Conservation (phyloP, 2,888 invertebrate species). For the Hydrotaea cyrtoneurina region DNA sequence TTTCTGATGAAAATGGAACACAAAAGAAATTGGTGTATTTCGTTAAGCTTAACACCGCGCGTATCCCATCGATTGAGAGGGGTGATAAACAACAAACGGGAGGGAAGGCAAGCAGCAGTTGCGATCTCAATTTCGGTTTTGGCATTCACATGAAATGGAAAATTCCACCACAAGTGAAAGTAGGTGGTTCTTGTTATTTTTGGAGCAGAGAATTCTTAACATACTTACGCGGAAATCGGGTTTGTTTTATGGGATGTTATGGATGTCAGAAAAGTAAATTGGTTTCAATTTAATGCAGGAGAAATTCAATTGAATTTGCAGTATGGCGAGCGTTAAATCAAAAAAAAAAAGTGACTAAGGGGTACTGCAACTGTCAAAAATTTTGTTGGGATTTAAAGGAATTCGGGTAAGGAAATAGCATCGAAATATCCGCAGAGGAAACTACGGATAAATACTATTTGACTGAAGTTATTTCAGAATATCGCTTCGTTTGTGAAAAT, state of each 20-base stretch:
- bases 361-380: not conserved
- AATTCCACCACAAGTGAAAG: slow-evolving; percentile 43
- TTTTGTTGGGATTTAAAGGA: not conserved
- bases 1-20: slow-evolving; percentile 37
- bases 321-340: not conserved
- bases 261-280: not conserved
- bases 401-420: no score
- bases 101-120: not conserved
- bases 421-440: no score
- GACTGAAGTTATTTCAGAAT: no score
- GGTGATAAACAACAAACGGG: not conserved
- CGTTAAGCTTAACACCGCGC: slow-evolving; percentile 8
- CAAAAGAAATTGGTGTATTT: not conserved
- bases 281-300: slow-evolving; percentile 6
- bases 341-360: not conserved
- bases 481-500: no score
- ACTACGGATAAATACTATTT: no score
- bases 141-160: slow-evolving; percentile 13
- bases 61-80: slow-evolving; percentile 14
- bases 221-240: not conserved
- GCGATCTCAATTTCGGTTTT: not conserved
- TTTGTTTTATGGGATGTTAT: not conserved
- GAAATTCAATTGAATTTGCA: not conserved
- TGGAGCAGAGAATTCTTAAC: slow-evolving; percentile 8
- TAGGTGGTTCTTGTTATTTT: slow-evolving; percentile 34